phyloP scores from a whole-genome alignment of 2,888 invertebrate genomes.

The Chrysolina haemoptera region DNA sequence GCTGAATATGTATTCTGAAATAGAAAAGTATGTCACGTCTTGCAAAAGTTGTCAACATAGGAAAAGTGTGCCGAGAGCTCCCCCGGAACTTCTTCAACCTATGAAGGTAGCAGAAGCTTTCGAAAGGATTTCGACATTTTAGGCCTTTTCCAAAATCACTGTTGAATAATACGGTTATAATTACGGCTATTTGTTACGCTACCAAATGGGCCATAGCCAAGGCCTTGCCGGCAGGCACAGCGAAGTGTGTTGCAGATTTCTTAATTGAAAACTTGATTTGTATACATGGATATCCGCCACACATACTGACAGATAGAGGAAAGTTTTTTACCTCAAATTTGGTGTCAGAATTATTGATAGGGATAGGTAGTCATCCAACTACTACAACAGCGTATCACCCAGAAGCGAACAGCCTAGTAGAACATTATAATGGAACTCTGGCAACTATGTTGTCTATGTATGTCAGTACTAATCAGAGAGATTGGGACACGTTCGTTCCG shows the following conservation, averaged over 20 bases:
- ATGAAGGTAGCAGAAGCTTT: background rate
- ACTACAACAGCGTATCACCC: background rate
- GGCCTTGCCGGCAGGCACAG: background rate
- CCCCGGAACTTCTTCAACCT: background rate
- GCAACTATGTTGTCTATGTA: slow-evolving; percentile 19
- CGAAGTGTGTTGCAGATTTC: slow-evolving; percentile 9
- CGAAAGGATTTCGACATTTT: background rate
- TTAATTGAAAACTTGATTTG: slow-evolving; percentile 13
- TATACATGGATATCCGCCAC: background rate
- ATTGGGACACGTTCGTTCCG: slow-evolving; percentile 9
- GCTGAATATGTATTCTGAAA: background rate
- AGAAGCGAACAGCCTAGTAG: slow-evolving; percentile 3
- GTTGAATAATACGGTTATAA: background rate
- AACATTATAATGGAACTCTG: background rate
- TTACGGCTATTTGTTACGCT: background rate
- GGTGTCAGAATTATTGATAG: background rate
- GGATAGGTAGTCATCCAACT: background rate
- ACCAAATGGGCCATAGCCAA: background rate
- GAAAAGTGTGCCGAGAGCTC: background rate
- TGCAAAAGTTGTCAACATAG: background rate
- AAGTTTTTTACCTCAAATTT: background rate
- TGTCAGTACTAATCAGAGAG: slow-evolving; percentile 8
- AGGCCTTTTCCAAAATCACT: background rate
- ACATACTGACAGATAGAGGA: slow-evolving; percentile 14
- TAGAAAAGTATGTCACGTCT: background rate